phyloP scores from a whole-genome alignment of 2,888 invertebrate genomes.

The Hydrotaea diabolus region DNA sequence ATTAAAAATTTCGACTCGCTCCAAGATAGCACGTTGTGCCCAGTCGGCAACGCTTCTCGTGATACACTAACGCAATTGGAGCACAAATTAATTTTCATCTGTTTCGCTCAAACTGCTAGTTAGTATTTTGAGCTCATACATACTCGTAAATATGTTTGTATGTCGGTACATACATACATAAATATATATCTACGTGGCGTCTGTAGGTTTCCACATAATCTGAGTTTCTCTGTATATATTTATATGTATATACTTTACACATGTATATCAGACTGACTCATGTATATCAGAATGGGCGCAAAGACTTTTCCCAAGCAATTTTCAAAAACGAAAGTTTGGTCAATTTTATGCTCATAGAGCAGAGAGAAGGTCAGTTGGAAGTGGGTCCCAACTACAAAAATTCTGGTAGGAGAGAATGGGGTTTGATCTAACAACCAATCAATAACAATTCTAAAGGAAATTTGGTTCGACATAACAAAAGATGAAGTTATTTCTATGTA shows the following conservation, averaged over 20 bases:
- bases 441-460: too few relatives aligned
- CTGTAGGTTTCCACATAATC: neutral
- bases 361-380: too few relatives aligned
- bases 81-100: slow-evolving; percentile 54
- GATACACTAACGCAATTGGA: slow-evolving; percentile 60
- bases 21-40: slow-evolving; percentile 57
- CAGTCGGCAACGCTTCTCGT: slow-evolving; percentile 55
- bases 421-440: too few relatives aligned
- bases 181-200: neutral
- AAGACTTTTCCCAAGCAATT: too few relatives aligned
- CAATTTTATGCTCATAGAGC: too few relatives aligned
- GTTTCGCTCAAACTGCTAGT: slow-evolving; percentile 39
- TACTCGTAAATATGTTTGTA: slow-evolving; percentile 1
- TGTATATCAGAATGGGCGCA: neutral
- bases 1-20: slow-evolving; percentile 30
- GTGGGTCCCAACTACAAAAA: too few relatives aligned
- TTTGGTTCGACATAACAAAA: too few relatives aligned
- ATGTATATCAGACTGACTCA: neutral
- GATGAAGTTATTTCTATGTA: too few relatives aligned
- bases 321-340: too few relatives aligned
- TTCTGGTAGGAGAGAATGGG: too few relatives aligned
- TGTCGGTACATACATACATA: neutral
- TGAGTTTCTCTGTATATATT: neutral
- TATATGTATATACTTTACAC: neutral
- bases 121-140: slow-evolving; percentile 42